A percentile compares a stretch with the other conserved stretches of the same genome.
These are phyloP conservation scores for Hanleya hanleyi DNA, from an alignment of 2,888 invertebrate genomes.

Conservation along the genomic window DNA sequence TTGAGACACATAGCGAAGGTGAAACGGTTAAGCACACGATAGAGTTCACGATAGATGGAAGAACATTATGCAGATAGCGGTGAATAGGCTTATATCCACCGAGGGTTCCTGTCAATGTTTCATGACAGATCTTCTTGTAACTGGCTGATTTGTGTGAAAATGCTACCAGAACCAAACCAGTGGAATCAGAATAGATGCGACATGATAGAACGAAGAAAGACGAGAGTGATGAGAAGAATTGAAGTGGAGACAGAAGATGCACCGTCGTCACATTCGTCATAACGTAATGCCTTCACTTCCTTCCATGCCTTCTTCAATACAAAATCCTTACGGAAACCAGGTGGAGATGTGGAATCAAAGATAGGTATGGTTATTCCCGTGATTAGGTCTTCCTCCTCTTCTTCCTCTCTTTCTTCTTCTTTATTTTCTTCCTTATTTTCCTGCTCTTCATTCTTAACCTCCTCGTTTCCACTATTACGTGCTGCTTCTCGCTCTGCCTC, in stretches of 20 bases:
- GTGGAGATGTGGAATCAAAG: conserved; percentile 34
- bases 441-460: background rate
- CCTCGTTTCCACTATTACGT: background rate
- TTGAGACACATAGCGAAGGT: too few species aligned
- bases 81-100: too few species aligned
- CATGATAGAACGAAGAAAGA: background rate
- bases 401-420: background rate
- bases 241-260: background rate
- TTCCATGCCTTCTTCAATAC: background rate
- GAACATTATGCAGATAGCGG: too few species aligned
- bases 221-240: background rate
- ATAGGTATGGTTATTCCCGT: conserved; percentile 34
- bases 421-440: background rate
- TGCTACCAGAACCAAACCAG: too few species aligned
- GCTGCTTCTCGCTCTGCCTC: conserved; percentile 1
- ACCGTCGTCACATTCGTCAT: background rate
- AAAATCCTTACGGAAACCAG: conserved; percentile 33
- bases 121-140: too few species aligned
- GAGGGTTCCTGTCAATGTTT: too few species aligned
- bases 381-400: conserved; percentile 17
- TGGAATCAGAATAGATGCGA: background rate
- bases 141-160: too few species aligned
- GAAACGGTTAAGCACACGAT: too few species aligned
- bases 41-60: too few species aligned
- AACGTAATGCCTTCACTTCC: background rate